Percentiles rank a stretch among this genome's conserved stretches.
Conservation (phyloP, 1,140 invertebrate species). For the Orchestia grillus region DNA sequence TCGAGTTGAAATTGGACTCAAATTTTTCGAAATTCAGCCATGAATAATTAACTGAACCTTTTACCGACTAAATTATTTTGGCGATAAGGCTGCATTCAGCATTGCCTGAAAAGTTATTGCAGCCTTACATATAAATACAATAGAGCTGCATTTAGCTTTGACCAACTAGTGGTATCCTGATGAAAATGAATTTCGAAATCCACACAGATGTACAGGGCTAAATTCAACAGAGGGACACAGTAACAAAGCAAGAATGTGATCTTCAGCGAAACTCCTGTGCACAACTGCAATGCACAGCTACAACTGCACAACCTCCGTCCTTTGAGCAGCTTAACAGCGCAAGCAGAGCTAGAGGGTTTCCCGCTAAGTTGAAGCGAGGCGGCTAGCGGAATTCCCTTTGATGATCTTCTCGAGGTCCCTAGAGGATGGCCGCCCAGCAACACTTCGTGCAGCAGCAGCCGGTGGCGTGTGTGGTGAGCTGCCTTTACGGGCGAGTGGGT, state of each 20-base stretch:
- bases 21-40: no score
- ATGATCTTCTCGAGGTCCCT: neutral
- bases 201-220: neutral
- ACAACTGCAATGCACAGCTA: neutral
- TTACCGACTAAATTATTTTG: no score
- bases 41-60: no score
- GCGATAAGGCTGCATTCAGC: no score
- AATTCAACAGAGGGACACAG: neutral
- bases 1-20: no score
- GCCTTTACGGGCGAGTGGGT: no score
- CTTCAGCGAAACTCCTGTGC: neutral
- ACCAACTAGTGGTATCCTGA: neutral
- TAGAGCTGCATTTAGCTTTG: neutral
- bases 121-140: neutral
- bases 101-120: no score
- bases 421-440: neutral
- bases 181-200: neutral
- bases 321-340: neutral
- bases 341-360: neutral
- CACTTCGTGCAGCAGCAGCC: neutral
- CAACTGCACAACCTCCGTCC: neutral
- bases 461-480: no score
- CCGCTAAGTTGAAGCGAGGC: neutral
- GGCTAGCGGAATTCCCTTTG: slow-evolving; percentile 5
- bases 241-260: neutral